Percentiles rank a stretch among this genome's conserved stretches.
Conservation (phyloP, 2,888 invertebrate species). For the Amphipoea oculea region DNA sequence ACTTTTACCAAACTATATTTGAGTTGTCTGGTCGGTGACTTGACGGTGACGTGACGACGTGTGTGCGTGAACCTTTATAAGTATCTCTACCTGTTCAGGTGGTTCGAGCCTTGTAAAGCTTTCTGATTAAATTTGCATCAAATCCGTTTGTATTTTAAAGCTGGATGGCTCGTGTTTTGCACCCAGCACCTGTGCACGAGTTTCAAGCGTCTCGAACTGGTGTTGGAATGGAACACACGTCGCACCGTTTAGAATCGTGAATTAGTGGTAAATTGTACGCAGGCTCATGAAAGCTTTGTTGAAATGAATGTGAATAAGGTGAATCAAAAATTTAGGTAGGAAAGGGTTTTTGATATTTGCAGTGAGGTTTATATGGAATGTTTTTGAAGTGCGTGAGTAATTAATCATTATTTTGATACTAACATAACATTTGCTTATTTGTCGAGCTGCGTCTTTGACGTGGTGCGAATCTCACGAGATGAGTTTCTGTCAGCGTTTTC, state of each 20-base stretch:
- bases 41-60: background rate
- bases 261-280: slow-evolving; percentile 27
- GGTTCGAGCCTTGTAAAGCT: slow-evolving; percentile 63
- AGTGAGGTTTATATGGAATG: background rate
- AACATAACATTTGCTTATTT: no score
- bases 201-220: slow-evolving; percentile 37
- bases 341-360: background rate
- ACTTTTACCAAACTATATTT: background rate
- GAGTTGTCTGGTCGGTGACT: background rate
- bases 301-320: slow-evolving; percentile 10
- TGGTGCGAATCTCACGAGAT: no score
- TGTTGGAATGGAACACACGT: slow-evolving; percentile 32
- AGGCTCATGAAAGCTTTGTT: slow-evolving; percentile 12
- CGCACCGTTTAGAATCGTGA: slow-evolving; percentile 25
- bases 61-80: slow-evolving; percentile 14
- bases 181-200: slow-evolving; percentile 67
- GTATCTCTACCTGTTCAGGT: slow-evolving; percentile 25
- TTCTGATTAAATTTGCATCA: slow-evolving; percentile 75
- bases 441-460: no score
- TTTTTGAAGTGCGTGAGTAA: background rate
- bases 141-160: slow-evolving; percentile 71
- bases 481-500: no score
- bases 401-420: background rate
- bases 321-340: slow-evolving; percentile 3
- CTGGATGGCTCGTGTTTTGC: slow-evolving; percentile 51